These are phyloP conservation scores for Salarias fasciatus DNA, from an alignment of 2,797 vertebrate species.

Conservation along the genomic window DNA sequence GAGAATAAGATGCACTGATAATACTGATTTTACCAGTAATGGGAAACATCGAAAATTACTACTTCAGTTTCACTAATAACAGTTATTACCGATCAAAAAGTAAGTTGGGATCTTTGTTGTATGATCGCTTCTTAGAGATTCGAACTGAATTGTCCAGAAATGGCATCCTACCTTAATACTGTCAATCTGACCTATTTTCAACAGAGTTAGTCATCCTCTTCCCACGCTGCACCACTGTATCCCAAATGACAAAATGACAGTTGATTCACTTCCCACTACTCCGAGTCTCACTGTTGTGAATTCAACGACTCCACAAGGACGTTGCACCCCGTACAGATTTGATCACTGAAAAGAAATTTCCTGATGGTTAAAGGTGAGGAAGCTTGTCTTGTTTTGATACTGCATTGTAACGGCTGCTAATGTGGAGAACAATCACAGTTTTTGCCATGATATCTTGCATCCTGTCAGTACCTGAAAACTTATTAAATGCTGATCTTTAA, in stretches of 20 bases:
- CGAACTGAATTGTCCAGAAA: conserved; percentile 49
- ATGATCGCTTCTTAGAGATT: conserved; percentile 44
- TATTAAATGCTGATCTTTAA: too few relatives aligned
- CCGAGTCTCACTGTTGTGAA: conserved; percentile 16
- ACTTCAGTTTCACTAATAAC: conserved; percentile 63
- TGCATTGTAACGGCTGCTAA: too few relatives aligned
- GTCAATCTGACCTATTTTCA: conserved; percentile 37
- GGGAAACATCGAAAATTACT: conserved; percentile 50
- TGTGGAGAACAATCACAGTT: too few relatives aligned
- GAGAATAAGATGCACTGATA: conserved; percentile 45
- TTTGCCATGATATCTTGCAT: too few relatives aligned
- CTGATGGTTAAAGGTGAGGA: neutral
- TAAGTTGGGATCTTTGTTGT: conserved; percentile 56
- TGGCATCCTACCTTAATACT: conserved; percentile 34
- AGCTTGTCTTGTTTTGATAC: too few relatives aligned
- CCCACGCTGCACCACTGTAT: conserved; percentile 20
- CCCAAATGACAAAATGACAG: conserved; percentile 45
- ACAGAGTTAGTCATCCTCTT: conserved; percentile 46
- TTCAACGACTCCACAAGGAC: neutral
- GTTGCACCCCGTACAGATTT: neutral
- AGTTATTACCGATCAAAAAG: conserved; percentile 66
- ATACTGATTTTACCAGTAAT: conserved; percentile 53
- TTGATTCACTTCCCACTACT: conserved; percentile 51
- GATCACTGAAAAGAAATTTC: neutral
- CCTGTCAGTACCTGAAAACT: too few relatives aligned